Evolutionary conservation across 2,888 invertebrate genomes (phyloP).

Genomic region (Kuschelorhynchus macadamiae): DNA sequence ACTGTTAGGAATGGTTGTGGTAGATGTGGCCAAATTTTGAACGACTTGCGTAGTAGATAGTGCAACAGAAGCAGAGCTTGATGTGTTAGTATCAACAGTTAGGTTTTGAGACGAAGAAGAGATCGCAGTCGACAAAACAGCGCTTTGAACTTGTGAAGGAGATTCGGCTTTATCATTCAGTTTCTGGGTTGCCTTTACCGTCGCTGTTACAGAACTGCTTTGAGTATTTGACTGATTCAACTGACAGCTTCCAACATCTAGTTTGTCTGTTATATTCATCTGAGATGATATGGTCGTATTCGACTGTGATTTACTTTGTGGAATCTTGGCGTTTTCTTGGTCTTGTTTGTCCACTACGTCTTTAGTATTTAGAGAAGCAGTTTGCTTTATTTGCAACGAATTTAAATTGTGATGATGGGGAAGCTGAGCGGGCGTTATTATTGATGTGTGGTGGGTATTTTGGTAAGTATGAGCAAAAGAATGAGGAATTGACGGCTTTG

Average conservation of each 20-base stretch:
- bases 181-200: no score
- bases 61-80: background rate
- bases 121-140: background rate
- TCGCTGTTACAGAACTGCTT: no score
- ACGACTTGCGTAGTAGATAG: background rate
- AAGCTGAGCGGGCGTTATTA: constrained; percentile 42
- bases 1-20: constrained; percentile 20
- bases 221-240: no score
- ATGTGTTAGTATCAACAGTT: no score
- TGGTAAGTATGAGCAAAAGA: constrained; percentile 15
- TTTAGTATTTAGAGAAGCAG: background rate
- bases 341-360: background rate
- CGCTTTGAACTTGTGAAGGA: background rate
- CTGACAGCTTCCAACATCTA: no score
- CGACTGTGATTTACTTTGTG: background rate
- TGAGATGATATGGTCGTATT: no score
- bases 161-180: no score
- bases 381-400: constrained; percentile 6
- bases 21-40: background rate
- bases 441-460: constrained; percentile 30
- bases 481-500: constrained; percentile 1
- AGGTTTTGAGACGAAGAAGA: background rate
- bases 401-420: constrained; percentile 42
- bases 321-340: background rate
- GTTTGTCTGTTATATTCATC: no score